These are phyloP conservation scores for Pelochelys cantorii DNA, from an alignment of 2,797 vertebrate genomes.

Conservation along the genomic window DNA sequence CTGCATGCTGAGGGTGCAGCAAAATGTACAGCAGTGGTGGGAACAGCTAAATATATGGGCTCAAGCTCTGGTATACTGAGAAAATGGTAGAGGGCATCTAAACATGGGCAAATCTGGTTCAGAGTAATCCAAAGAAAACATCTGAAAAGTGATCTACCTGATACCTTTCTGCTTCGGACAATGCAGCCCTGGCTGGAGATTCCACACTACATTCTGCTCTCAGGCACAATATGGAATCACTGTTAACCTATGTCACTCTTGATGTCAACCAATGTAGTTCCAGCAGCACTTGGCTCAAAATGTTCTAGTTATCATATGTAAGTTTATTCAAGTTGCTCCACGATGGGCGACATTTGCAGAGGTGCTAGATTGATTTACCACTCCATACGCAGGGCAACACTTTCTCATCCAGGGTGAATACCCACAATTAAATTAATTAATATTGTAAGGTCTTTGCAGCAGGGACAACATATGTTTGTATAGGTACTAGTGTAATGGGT, in stretches of 20 bases:
- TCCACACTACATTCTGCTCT: not conserved
- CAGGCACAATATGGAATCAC: not conserved
- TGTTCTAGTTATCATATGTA: not conserved
- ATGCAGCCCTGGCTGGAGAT: not conserved
- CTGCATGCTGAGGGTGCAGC: no score
- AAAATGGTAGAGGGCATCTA: not conserved
- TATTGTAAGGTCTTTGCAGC: not conserved
- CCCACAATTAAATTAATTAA: not conserved
- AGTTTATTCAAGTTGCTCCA: not conserved
- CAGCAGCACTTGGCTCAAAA: not conserved
- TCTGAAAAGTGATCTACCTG: not conserved
- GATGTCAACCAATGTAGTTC: not conserved
- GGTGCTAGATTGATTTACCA: not conserved
- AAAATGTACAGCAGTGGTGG: not conserved
- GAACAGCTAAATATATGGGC: not conserved
- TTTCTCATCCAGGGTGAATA: not conserved
- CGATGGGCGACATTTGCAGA: not conserved
- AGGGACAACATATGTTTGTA: not conserved
- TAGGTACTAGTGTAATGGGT: not conserved
- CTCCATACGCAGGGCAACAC: not conserved
- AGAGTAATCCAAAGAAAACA: not conserved
- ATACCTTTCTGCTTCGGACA: not conserved
- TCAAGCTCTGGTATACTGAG: not conserved
- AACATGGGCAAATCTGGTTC: not conserved
- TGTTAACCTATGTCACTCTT: not conserved